phyloP scores from a whole-genome alignment of 1,140 invertebrate species.

The Drosophila takahashii region DNA sequence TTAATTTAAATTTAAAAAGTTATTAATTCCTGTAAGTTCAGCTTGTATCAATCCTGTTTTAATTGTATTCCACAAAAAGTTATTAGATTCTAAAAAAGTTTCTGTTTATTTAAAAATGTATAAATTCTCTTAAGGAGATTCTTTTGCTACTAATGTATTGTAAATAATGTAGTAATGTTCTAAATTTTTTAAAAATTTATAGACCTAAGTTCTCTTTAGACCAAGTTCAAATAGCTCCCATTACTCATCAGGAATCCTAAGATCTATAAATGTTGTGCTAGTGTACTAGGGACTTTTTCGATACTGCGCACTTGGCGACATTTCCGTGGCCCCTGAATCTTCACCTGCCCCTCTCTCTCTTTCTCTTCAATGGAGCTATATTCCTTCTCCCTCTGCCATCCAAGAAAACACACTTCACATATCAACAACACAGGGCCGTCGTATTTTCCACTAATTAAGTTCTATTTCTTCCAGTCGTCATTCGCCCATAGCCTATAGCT shows the following conservation, averaged over 20 bases:
- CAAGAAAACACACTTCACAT: slow-evolving; percentile 8
- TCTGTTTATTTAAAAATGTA: too few relatives aligned
- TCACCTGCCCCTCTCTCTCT: slow-evolving; percentile 6
- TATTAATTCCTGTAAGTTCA: too few relatives aligned
- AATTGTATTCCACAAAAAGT: too few relatives aligned
- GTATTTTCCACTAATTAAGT: slow-evolving; percentile 70
- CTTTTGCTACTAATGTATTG: too few relatives aligned
- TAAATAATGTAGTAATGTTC: background rate
- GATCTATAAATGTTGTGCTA: slow-evolving; percentile 23
- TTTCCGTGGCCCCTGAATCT: slow-evolving; percentile 25
- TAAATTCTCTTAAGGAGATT: too few relatives aligned
- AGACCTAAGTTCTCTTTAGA: background rate
- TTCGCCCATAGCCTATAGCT: slow-evolving; percentile 9
- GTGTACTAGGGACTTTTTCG: background rate
- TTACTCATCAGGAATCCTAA: background rate
- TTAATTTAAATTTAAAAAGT: too few relatives aligned
- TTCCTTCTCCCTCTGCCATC: background rate
- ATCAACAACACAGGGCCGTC: slow-evolving; percentile 34
- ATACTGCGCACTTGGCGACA: slow-evolving; percentile 12
- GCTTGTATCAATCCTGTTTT: too few relatives aligned
- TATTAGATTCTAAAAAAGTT: too few relatives aligned
- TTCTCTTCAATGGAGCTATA: background rate
- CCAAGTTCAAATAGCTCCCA: background rate
- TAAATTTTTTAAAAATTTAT: too few relatives aligned
- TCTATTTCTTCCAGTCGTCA: slow-evolving; percentile 58